These are phyloP conservation scores for Ectobius pallidus DNA, from an alignment of 2,888 invertebrate genomes.

Conservation along the genomic window DNA sequence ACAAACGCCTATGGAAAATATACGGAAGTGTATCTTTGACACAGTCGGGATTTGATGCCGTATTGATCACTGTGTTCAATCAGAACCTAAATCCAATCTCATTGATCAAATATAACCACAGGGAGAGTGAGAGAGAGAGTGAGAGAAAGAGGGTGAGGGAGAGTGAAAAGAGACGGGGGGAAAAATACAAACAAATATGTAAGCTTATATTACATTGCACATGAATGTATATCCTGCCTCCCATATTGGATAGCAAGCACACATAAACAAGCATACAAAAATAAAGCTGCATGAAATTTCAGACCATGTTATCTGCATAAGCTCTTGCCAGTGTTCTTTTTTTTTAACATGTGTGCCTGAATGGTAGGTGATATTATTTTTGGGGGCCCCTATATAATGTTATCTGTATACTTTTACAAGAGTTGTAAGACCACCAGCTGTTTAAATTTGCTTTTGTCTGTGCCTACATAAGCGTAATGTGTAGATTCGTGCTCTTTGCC, in stretches of 20 bases:
- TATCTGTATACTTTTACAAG: background rate
- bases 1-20: too few species aligned
- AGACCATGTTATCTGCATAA: background rate
- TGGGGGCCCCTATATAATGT: background rate
- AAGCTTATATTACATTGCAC: constrained; percentile 6
- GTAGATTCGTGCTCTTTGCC: background rate
- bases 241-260: background rate
- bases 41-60: background rate
- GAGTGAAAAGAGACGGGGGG: too few species aligned
- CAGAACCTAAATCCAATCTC: constrained; percentile 21
- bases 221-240: background rate
- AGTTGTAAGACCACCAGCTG: background rate
- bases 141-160: too few species aligned
- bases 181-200: constrained; percentile 21
- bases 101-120: constrained; percentile 21
- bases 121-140: too few species aligned
- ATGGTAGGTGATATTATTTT: background rate
- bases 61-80: constrained; percentile 18
- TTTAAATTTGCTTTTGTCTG: constrained; percentile 5
- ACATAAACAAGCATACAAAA: background rate
- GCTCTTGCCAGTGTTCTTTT: background rate
- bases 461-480: background rate
- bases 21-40: background rate
- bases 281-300: background rate
- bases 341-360: background rate